phyloP scores from a whole-genome alignment of 2,797 vertebrate genomes.

The Serranus cabrilla region DNA sequence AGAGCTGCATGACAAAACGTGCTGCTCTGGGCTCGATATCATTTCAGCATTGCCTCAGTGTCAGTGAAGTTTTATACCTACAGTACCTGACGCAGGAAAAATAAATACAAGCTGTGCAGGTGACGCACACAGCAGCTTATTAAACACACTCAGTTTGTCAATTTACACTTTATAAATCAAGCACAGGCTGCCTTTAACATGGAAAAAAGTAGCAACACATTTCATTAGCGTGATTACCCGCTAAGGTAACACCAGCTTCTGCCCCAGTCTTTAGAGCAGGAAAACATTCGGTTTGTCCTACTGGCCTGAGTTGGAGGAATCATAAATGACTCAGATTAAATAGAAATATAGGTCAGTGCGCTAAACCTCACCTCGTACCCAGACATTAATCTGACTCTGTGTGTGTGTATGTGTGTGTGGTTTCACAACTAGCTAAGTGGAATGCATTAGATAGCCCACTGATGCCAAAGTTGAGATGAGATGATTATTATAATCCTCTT shows the following conservation, averaged over 20 bases:
- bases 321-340: constrained; percentile 77
- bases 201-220: neutral
- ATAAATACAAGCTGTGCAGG: constrained; percentile 25
- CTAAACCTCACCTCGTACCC: constrained; percentile 75
- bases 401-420: constrained; percentile 30
- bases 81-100: constrained; percentile 15
- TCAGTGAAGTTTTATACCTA: constrained; percentile 8
- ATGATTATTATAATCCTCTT: constrained; percentile 66
- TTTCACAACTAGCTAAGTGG: constrained; percentile 39
- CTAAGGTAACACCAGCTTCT: neutral
- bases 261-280: neutral
- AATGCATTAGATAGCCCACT: constrained; percentile 42
- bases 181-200: neutral
- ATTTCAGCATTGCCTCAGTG: constrained; percentile 7
- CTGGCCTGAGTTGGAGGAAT: constrained; percentile 41
- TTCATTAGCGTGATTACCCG: neutral
- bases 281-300: constrained; percentile 13
- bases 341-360: constrained; percentile 80
- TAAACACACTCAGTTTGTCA: neutral
- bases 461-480: constrained; percentile 60
- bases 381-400: constrained; percentile 61
- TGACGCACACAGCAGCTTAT: neutral
- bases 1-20: constrained; percentile 37
- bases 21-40: constrained; percentile 29
- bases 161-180: constrained; percentile 5